Evolutionary conservation across 2,113 vertebrate genomes (phyloP).

Genomic region (Cheilinus undulatus): DNA sequence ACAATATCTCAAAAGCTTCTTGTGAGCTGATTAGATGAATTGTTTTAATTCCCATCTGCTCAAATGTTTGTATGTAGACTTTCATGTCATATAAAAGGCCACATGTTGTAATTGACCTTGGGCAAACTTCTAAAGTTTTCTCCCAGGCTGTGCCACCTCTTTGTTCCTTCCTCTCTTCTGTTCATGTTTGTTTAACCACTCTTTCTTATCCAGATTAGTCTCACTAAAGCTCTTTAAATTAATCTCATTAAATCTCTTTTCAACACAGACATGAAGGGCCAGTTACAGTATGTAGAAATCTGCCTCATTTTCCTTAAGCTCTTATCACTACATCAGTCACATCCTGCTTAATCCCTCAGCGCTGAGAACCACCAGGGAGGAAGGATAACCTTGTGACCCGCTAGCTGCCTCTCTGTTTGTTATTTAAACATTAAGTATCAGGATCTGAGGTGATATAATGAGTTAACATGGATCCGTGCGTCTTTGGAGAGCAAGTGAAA

Average conservation of each 20-base stretch:
- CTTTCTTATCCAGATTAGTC: slow-evolving; percentile 68
- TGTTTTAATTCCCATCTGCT: not conserved
- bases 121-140: slow-evolving; percentile 27
- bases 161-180: slow-evolving; percentile 40
- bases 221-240: slow-evolving; percentile 66
- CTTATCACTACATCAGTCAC: slow-evolving; percentile 60
- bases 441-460: slow-evolving; percentile 47
- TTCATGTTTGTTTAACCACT: slow-evolving; percentile 62
- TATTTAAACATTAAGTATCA: slow-evolving; percentile 49
- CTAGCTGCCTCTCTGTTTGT: slow-evolving; percentile 46
- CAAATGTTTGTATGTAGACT: not conserved
- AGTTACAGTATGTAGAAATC: slow-evolving; percentile 49
- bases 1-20: slow-evolving; percentile 6
- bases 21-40: slow-evolving; percentile 24
- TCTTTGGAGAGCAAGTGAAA: slow-evolving; percentile 47
- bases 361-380: slow-evolving; percentile 64
- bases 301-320: slow-evolving; percentile 54
- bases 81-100: slow-evolving; percentile 23
- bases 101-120: slow-evolving; percentile 36
- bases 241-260: slow-evolving; percentile 69
- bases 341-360: slow-evolving; percentile 58
- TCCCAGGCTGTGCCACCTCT: slow-evolving; percentile 31
- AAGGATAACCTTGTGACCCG: slow-evolving; percentile 53
- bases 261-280: slow-evolving; percentile 28
- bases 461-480: slow-evolving; percentile 36